Base-by-base conservation (phyloP, 1,140 invertebrate genomes). In the Dendrolimus kikuchii region DNA sequence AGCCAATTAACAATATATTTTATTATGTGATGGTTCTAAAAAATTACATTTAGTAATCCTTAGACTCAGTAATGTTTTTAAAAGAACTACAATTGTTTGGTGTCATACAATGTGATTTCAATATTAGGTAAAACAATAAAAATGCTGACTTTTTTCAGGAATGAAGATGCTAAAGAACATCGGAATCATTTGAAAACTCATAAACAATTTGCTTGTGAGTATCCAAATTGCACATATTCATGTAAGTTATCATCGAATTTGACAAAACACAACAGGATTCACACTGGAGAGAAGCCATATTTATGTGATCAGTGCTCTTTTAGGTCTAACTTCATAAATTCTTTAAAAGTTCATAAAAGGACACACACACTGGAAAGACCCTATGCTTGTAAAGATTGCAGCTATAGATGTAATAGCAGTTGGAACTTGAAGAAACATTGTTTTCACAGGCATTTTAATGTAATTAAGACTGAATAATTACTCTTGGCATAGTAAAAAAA, bases 251-350 rank as follows among this genome's bases (percentile, higher is more conserved):
- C 74, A 45, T 81, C 75, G 50, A 85, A 85, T 67, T 60, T 85
- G 6, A 72, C 68, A 40, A 85, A 81, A 48, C 81, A 85, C 56
- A 79, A 71, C 66, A 71, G 80, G 60, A 71, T 68, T 38, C 89
- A 91, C 88, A 85, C 92, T 51, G 74, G 89, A 72, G 89, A 91
- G 77, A 86, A 88, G 68, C 85, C 90, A 6, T 92, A 90, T 64
- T 82, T 90, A 42, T 96, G 95, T 78, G 90, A 92, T 45, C 89
- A 92, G 59, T 96, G 95, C 72, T 87, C 78, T 44, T 88, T 88
- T 67, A 77, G 82, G 58, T 72, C 81, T 8, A 86, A 81, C 56
- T 84, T 82, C 59, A 66, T 77, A 43, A 84, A 78, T 60, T 86
- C 82, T 23, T 57, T 86, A 10, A 83, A 75, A 65, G 77, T 78